These are phyloP conservation scores for Atrina japonica DNA, from an alignment of 2,888 invertebrate species.

Conservation along the genomic window DNA sequence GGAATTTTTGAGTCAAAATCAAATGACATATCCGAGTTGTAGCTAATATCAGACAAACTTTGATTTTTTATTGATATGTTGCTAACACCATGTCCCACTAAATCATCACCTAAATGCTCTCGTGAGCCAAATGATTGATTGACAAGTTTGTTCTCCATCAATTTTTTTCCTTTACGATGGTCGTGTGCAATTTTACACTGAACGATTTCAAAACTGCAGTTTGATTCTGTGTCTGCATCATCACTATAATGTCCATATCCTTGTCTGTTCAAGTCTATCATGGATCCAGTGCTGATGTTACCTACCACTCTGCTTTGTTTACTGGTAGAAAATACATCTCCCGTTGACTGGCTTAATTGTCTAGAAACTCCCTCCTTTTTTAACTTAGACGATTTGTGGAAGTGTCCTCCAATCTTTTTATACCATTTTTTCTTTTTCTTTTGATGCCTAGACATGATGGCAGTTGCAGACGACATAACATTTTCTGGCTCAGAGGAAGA, in stretches of 20 bases:
- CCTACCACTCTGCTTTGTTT: background rate
- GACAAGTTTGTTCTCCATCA: too few species aligned
- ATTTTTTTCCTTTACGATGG: too few species aligned
- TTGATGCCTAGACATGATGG: slow-evolving; percentile 59
- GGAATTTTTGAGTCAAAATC: too few species aligned
- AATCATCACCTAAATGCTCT: too few species aligned
- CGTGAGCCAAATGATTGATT: too few species aligned
- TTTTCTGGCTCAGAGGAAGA: slow-evolving; percentile 43
- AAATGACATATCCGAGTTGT: too few species aligned
- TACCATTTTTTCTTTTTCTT: slow-evolving; percentile 47
- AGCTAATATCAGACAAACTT: too few species aligned
- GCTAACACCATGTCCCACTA: too few species aligned
- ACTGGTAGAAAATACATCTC: background rate
- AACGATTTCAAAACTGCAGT: background rate
- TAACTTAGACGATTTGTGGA: background rate
- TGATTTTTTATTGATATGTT: too few species aligned
- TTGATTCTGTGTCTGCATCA: slow-evolving; percentile 19
- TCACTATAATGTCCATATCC: too few species aligned
- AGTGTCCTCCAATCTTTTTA: slow-evolving; percentile 3
- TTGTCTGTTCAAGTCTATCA: background rate
- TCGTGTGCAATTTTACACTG: too few species aligned
- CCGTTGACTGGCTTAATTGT: background rate
- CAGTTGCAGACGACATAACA: slow-evolving; percentile 59
- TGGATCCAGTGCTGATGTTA: background rate
- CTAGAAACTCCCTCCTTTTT: background rate